Evolutionary conservation across 2,888 invertebrate genomes (phyloP).

Genomic region (Andrena hattorfiana): DNA sequence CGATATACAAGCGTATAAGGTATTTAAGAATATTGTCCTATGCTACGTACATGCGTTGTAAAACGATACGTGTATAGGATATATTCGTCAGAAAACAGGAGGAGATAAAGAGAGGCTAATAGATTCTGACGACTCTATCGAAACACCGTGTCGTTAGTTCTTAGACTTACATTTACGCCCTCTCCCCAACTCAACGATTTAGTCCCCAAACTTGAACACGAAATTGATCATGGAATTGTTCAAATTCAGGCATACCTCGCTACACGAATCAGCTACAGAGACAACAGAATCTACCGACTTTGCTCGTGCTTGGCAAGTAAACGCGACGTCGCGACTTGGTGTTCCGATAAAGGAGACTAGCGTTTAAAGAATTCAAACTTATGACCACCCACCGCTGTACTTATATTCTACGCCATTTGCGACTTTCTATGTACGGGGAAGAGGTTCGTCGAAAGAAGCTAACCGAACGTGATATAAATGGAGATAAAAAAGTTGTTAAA

Average conservation of each 20-base stretch:
- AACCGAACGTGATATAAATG: conserved; percentile 22
- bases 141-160: conserved; percentile 23
- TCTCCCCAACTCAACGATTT: not conserved
- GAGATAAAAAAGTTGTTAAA: not conserved
- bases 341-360: conserved; percentile 12
- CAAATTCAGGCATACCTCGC: too few species aligned
- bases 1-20: conserved; percentile 34
- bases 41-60: conserved; percentile 21
- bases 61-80: conserved; percentile 10
- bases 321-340: conserved; percentile 7
- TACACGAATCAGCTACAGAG: too few species aligned
- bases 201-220: not conserved
- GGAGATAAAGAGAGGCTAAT: not conserved
- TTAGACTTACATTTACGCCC: not conserved
- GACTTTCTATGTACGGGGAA: conserved; percentile 27
- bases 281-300: not conserved
- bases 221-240: too few species aligned
- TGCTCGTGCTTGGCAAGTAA: not conserved
- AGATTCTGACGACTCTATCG: not conserved
- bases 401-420: conserved; percentile 22
- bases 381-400: not conserved
- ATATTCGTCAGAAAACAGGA: not conserved
- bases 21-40: conserved; percentile 27
- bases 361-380: not conserved
- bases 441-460: conserved; percentile 29